phyloP scores from a whole-genome alignment of 2,888 invertebrate species.

The Magallana nippona region DNA sequence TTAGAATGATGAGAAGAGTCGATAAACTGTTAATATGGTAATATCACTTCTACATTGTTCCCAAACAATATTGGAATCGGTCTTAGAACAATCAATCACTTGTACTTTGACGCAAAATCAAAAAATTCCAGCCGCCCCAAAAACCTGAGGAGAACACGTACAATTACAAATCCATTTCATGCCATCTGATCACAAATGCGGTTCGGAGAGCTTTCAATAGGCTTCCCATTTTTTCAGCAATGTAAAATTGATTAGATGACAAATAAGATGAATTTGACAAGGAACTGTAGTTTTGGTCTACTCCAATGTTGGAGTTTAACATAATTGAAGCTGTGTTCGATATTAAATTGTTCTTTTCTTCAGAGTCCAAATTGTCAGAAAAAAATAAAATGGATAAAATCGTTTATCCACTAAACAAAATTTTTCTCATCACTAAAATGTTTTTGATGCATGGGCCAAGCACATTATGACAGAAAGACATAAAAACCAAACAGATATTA shows the following conservation, averaged over 20 bases:
- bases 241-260: constrained; percentile 35
- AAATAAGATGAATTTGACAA: constrained; percentile 30
- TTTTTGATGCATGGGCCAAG: constrained; percentile 20
- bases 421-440: constrained; percentile 26
- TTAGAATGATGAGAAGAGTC: neutral
- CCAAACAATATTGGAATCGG: neutral
- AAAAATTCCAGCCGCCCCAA: constrained; percentile 2
- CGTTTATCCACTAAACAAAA: neutral
- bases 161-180: constrained; percentile 33
- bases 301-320: neutral
- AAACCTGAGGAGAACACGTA: constrained; percentile 12
- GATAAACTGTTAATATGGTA: neutral
- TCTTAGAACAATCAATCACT: neutral
- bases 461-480: constrained; percentile 24
- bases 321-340: constrained; percentile 24
- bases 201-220: neutral
- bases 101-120: constrained; percentile 20
- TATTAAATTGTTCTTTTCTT: neutral
- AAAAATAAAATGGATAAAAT: neutral
- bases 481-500: constrained; percentile 14
- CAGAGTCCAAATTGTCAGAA: neutral
- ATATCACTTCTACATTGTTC: constrained; percentile 8
- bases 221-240: constrained; percentile 27
- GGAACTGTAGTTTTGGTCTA: constrained; percentile 13
- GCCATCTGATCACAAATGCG: constrained; percentile 28